Evolutionary conservation across 1,140 invertebrate genomes (phyloP), one percentile per base, ranked within the genome.

Genomic region (Homarus americanus): DNA sequence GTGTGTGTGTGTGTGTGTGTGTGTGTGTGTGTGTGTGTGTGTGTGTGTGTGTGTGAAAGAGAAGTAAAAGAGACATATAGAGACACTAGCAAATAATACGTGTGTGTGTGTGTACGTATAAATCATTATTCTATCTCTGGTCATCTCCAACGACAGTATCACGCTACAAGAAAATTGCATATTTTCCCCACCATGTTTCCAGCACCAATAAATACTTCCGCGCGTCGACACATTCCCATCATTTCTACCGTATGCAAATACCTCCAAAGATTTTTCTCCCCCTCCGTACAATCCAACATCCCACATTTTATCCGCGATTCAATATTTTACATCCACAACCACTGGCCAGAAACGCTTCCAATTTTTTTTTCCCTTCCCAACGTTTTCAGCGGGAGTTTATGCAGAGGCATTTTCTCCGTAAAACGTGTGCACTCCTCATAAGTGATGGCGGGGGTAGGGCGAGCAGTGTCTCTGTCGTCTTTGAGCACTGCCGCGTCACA

Each of bases 251-350:
- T 32, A 32, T 20, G 63, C 63, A 69, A 69, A 69, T 69, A 69
- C 63, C 63, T 69, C 63, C n/a, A 5, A 69, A 69, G 63, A 69
- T 69, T 69, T 69, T 69, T 69, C 63, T 32, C 63, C 63, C 7
- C n/a, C 24, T 20, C 5, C 4, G 63, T 69, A 69, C 63, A 69
- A 69, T 69, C 63, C 63, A 69, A 69, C 63, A 28, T 32, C 63
- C 28, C 63, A 69, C 63, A 20, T 69, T 69, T 69, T 69, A 28
- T 32, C 63, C 63, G 1, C 63, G 63, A 69, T 69, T 69, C 63
- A 69, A 69, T 69, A 69, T 69, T 69, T 69, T 69, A 69, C 63
- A 69, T 69, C 63, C n/a, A 32, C 63, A 69, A 69, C 28, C 63
- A 12, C 2, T 4, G n/a, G 63, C 9, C 53, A 24, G 9, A 10